Conservation (phyloP, 2,888 invertebrate species). For the Brachypalpus laphriformis region DNA sequence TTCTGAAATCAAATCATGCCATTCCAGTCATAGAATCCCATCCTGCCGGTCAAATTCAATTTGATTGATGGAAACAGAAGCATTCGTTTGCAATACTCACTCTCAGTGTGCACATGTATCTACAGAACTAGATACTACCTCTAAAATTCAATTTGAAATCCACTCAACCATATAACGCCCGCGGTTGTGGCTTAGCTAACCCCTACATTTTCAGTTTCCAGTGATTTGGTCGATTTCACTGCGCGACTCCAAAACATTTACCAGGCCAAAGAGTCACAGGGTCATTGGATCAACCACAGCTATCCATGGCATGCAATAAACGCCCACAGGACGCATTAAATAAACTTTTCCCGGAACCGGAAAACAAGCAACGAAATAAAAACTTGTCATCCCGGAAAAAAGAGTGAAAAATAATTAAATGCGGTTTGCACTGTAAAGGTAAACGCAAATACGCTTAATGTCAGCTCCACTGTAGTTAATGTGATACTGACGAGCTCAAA, state of each 20-base stretch:
- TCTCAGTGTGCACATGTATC: too few species aligned
- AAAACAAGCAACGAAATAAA: neutral
- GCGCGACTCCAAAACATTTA: conserved; percentile 21
- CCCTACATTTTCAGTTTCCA: conserved; percentile 21
- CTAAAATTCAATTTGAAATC: conserved; percentile 22
- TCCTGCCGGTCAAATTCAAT: too few species aligned
- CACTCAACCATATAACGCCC: conserved; percentile 19
- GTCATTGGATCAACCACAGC: neutral
- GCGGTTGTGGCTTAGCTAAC: conserved; percentile 26
- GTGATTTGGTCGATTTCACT: conserved; percentile 32
- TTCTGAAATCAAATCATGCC: too few species aligned
- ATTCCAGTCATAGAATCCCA: too few species aligned
- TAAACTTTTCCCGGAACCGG: conserved; percentile 10
- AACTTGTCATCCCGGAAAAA: conserved; percentile 25
- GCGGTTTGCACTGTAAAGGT: conserved; percentile 41
- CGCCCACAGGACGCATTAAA: conserved; percentile 17
- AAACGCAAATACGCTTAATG: conserved; percentile 52
- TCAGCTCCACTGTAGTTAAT: conserved; percentile 33
- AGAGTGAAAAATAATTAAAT: conserved; percentile 55
- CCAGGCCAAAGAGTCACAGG: neutral
- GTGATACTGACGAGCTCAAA: conserved; percentile 22
- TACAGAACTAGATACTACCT: neutral
- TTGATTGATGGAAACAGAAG: too few species aligned
- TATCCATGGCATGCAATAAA: neutral
- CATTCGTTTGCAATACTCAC: too few species aligned